A percentile compares a stretch with the other conserved stretches of the same genome.
These are phyloP conservation scores for Dromas ardeola DNA, from an alignment of 2,113 vertebrate species.

Conservation along the genomic window DNA sequence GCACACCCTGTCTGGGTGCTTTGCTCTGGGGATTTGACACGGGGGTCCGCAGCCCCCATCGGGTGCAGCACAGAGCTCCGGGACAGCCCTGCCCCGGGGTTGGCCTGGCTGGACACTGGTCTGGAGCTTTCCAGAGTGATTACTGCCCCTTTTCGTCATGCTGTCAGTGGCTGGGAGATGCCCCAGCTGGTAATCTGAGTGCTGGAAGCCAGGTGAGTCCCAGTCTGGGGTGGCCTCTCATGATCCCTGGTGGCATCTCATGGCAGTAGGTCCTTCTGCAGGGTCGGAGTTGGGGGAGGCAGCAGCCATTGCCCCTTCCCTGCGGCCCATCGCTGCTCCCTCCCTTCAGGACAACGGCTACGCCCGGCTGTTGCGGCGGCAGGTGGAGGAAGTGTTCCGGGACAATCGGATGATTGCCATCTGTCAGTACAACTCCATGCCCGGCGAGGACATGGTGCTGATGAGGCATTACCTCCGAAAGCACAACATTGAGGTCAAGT, in stretches of 20 bases:
- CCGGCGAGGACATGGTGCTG: conserved; percentile 74
- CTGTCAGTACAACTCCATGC: conserved; percentile 82
- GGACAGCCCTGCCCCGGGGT: neutral
- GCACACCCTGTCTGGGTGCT: too few species aligned
- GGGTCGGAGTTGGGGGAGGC: rapidly evolving
- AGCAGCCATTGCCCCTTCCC: neutral
- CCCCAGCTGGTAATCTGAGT: neutral
- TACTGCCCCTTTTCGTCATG: rapidly evolving
- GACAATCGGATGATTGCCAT: conserved; percentile 85
- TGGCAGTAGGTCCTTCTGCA: rapidly evolving
- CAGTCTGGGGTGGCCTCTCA: rapidly evolving
- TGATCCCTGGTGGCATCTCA: rapidly evolving
- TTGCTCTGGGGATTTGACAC: rapidly evolving
- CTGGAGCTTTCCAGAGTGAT: rapidly evolving
- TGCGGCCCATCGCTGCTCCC: rapidly evolving
- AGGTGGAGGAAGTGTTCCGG: conserved; percentile 74
- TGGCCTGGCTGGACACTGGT: rapidly evolving
- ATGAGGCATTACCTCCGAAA: conserved; percentile 79
- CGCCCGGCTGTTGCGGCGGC: conserved; percentile 65
- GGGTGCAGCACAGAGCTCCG: rapidly evolving
- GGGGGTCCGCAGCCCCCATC: neutral
- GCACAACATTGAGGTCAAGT: conserved; percentile 80
- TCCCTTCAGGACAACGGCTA: conserved; percentile 75
- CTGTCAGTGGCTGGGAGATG: neutral
- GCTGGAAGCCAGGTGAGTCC: neutral